A percentile compares a stretch with the other conserved stretches of the same genome.
Evolutionary conservation across 1,140 invertebrate species (phyloP).

Genomic region (Antheraea mylitta): DNA sequence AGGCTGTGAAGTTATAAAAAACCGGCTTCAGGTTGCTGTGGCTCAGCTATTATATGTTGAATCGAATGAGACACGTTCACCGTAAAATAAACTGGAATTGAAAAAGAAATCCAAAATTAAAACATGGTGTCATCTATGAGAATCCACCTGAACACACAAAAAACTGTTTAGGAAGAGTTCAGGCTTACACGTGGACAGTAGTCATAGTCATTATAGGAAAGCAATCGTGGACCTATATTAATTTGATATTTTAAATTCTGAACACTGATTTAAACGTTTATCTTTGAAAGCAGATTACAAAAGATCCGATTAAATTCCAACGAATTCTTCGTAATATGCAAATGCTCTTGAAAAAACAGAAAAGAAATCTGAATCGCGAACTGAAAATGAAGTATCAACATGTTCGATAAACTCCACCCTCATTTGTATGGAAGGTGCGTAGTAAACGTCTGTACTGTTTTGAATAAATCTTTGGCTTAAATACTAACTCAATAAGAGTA

Average conservation of each 20-base stretch:
- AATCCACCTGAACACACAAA: no score
- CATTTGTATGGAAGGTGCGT: slow-evolving; percentile 51
- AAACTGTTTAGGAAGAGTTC: no score
- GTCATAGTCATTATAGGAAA: not conserved
- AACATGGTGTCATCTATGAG: no score
- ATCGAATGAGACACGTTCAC: no score
- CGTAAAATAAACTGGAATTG: no score
- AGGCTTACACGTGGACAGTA: no score
- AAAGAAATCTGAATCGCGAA: slow-evolving; percentile 4
- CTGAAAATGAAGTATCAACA: slow-evolving; percentile 7
- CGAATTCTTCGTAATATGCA: not conserved
- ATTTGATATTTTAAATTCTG: not conserved
- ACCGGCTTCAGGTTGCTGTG: no score
- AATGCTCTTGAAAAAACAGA: not conserved
- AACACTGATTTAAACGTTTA: not conserved
- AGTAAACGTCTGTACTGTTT: slow-evolving; percentile 54
- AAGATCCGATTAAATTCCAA: not conserved
- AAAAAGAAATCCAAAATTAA: no score
- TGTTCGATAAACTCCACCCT: slow-evolving; percentile 16
- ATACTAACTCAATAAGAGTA: slow-evolving; percentile 65
- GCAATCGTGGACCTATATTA: not conserved
- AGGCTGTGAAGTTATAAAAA: no score
- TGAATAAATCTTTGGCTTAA: slow-evolving; percentile 63
- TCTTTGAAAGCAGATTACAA: not conserved
- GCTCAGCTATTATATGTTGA: no score